These are phyloP conservation scores for Copidosoma floridanum DNA, from an alignment of 1,140 invertebrate genomes.

Conservation along the genomic window DNA sequence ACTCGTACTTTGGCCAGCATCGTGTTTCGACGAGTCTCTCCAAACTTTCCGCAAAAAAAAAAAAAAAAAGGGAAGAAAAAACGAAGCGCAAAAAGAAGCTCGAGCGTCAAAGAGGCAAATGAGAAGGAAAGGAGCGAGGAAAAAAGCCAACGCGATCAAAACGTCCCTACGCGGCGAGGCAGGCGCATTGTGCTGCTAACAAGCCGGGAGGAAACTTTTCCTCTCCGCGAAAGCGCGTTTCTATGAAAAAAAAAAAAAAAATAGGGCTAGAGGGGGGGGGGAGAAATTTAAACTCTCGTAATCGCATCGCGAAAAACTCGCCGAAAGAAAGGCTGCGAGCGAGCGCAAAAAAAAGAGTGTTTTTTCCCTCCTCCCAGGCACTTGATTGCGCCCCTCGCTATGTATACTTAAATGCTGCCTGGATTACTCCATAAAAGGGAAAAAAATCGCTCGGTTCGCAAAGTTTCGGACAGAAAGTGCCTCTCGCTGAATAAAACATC, in stretches of 20 bases:
- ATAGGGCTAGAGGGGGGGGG: too few relatives aligned
- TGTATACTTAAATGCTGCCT: too few relatives aligned
- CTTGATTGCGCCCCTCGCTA: not conserved
- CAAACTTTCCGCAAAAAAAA: too few relatives aligned
- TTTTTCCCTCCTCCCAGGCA: not conserved
- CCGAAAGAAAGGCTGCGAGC: not conserved
- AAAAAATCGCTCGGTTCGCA: not conserved
- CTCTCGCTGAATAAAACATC: too few relatives aligned
- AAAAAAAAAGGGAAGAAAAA: not conserved
- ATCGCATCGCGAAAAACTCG: conserved; percentile 12
- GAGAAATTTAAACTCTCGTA: conserved; percentile 6
- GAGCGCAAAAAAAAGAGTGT: not conserved
- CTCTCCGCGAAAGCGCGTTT: not conserved
- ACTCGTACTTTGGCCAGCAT: too few relatives aligned
- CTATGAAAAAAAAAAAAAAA: too few relatives aligned
- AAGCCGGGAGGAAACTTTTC: not conserved
- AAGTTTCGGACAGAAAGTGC: too few relatives aligned
- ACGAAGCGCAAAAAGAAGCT: not conserved
- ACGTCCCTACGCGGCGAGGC: too few relatives aligned
- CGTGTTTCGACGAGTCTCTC: too few relatives aligned
- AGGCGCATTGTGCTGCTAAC: not conserved
- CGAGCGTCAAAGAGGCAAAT: not conserved
- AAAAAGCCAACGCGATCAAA: too few relatives aligned
- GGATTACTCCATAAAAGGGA: not conserved
- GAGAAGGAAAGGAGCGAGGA: too few relatives aligned